Evolutionary conservation across 2,888 invertebrate species (phyloP).

Genomic region (Heteromyza rotundicornis): DNA sequence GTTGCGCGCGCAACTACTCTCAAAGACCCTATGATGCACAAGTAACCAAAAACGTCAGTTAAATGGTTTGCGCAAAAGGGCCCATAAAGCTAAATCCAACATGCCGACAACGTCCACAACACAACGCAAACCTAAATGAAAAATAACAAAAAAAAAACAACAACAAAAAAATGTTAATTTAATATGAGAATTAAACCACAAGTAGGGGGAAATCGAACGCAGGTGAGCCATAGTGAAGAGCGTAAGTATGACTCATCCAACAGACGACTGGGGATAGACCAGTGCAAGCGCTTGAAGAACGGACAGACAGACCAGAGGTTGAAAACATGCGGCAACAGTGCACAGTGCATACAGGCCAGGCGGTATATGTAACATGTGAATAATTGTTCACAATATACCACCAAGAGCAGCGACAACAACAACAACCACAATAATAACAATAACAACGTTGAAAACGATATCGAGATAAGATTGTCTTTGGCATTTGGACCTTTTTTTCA

Average conservation of each 20-base stretch:
- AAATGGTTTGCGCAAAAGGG: not conserved
- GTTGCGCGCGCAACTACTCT: not conserved
- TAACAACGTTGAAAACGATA: conserved; percentile 34
- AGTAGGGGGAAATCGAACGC: not conserved
- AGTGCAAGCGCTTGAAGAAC: no score
- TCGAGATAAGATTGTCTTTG: conserved; percentile 43
- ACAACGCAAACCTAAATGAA: not conserved
- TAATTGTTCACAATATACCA: conserved; percentile 40
- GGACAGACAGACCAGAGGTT: not conserved
- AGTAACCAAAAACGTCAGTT: not conserved
- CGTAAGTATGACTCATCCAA: not conserved
- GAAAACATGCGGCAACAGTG: not conserved
- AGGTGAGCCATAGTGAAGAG: no score
- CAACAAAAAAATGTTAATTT: conserved; percentile 2
- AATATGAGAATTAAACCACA: not conserved
- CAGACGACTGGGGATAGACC: not conserved
- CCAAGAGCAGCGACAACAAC: conserved; percentile 26
- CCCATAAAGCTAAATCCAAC: not conserved
- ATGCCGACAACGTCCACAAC: not conserved
- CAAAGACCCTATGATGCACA: not conserved
- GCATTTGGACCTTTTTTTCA: not conserved
- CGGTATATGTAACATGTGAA: conserved; percentile 41
- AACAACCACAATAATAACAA: conserved; percentile 35
- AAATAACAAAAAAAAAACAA: not conserved
- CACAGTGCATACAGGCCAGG: no score